phyloP scores from a whole-genome alignment of 2,797 vertebrate species.

The Semotilus atromaculatus region DNA sequence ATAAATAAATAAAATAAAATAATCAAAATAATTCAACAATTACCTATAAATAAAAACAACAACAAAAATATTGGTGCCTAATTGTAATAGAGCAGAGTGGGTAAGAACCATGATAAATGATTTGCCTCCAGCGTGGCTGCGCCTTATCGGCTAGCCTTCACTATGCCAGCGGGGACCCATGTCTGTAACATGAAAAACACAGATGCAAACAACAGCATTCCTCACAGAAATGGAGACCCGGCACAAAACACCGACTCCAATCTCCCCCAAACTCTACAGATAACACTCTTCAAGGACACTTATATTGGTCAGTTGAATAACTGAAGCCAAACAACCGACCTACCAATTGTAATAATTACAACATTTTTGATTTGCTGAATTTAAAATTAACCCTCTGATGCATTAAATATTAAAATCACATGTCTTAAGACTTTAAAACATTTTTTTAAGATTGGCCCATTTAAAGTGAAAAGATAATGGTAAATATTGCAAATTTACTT shows the following conservation, averaged over 20 bases:
- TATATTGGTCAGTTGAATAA: background rate
- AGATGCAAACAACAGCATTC: slow-evolving; percentile 87
- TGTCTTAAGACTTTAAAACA: background rate
- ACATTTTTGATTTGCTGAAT: background rate
- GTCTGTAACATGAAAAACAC: slow-evolving; percentile 89
- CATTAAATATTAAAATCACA: background rate
- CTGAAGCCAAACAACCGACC: background rate
- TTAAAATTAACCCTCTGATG: background rate
- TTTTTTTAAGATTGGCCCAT: background rate
- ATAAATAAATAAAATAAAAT: slow-evolving; percentile 55
- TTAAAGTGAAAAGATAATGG: background rate
- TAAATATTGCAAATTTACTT: background rate
- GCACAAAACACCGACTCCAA: slow-evolving; percentile 63
- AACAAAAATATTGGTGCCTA: slow-evolving; percentile 72
- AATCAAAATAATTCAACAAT: slow-evolving; percentile 41
- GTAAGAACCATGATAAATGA: slow-evolving; percentile 83
- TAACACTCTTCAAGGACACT: slow-evolving; percentile 25
- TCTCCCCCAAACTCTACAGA: slow-evolving; percentile 57
- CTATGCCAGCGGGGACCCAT: slow-evolving; percentile 85
- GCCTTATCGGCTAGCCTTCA: slow-evolving; percentile 87
- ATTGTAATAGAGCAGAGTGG: slow-evolving; percentile 80
- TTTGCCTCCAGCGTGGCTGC: slow-evolving; percentile 86
- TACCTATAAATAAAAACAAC: slow-evolving; percentile 3
- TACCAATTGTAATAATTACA: slow-evolving; percentile 1
- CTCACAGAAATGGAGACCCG: slow-evolving; percentile 78